Base-by-base conservation (phyloP, 2,888 invertebrate species). In the Hypselothyrea guttata region DNA sequence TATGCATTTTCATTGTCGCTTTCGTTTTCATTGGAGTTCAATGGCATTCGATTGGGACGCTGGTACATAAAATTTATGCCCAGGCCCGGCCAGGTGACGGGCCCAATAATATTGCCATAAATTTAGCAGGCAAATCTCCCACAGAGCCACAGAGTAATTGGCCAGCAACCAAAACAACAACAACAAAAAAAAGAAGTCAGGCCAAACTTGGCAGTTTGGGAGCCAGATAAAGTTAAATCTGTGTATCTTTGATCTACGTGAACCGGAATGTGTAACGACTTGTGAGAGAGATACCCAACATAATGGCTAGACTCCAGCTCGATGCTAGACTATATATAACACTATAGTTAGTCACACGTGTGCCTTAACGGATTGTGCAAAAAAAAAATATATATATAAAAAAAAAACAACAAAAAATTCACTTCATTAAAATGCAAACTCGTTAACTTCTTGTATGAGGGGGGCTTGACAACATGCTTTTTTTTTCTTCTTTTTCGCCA, bases 1-100 rank as follows among this genome's bases (percentile, higher is more conserved):
- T 38, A 64, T 55, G 52, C 74, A 81, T 55, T 74, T 84, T 84
- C 78, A 82, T 81, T 78, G 78, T 77, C 71, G 77, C 77, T 78
- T 78, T 78, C 84, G 71, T 81, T 76, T 74, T 67, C 58, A 57
- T 53, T 42, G 53, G 79, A 72, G 78, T 79, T 79, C 78, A 79
- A 72, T 78, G 84, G 82, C 84, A 69, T 45, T 42, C 47, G 40
- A 18, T 13, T 7, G 8, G 15, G 33, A 35, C 44, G n/a, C n/a
- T 27, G 47, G 44, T 49, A 72, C 69, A 84, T 78, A 78, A 61
- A 77, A 63, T 84, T 74, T 60, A 59, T 63, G 58, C 44, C 52
- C 72, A 61, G 61, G 61, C 52, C 45, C 44, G 16, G 45, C 22
- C 30, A 13, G 33, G 28, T 8, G 51, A 48, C 47, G 45, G 15